Evolutionary conservation across 2,888 invertebrate species (phyloP), one percentile per base, ranked within the genome.

Genomic region (Bursaphelenchus okinawaensis): DNA sequence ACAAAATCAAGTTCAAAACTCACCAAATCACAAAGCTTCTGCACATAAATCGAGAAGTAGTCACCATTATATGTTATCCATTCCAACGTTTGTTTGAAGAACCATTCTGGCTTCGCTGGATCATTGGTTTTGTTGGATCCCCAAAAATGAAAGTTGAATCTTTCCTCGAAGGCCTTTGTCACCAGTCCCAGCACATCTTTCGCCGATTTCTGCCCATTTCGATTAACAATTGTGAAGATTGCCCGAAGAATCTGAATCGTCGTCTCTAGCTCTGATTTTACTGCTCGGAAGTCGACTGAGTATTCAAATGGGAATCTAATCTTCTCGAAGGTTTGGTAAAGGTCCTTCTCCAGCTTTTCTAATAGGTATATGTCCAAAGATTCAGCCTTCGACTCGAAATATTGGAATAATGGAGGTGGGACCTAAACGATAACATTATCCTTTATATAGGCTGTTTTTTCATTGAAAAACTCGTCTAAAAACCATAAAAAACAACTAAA

Each of bases 61-160:
- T 68, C 68, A 24, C 60, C 26, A 58, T 76, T 74, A 23, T 65
- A 52, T 16, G 59, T 61, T 8, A 67, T 50, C 73, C 73, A 73
- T 16, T 54, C 50, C 8, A 69, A 68, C 4, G 71, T 29, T 61
- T 77, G 75, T 26, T 72, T 69, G 55, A 70, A 79, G 64, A 78
- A 79, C 78, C 76, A 79, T 66, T 76, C 75, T 28, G 76, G 76
- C 61, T 76, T 75, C 3, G 69, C 66, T 7, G 63, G 56, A 16
- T 26, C 27, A 55, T 75, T 77, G 1, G 75, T 75, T 27, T 64
- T 66, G 20, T 60, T 60, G 4, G 74, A 65, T 8, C 75, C 77
- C 58, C 72, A 75, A 57, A 75, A 75, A 29, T 75, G 75, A 52
- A 66, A 75, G 40, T 56, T 52, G 61, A 75, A 75, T 0, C 75